Percentiles rank a stretch among this genome's conserved stretches.
Conservation (phyloP, 92 coral and sea anemone genomes). For the Diadumene lineata region DNA sequence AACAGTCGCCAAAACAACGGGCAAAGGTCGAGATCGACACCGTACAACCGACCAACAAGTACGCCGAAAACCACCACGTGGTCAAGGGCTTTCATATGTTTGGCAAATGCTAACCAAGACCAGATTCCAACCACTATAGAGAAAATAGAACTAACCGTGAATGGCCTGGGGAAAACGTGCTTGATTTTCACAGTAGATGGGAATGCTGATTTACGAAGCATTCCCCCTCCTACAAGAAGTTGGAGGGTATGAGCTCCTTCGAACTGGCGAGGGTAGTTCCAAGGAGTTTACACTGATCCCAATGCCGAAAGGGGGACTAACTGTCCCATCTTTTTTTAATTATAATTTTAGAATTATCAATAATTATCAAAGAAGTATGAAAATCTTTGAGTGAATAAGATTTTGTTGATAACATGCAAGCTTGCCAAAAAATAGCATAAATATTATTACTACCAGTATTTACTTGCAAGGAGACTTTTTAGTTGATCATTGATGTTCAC, state of each 20-base stretch:
- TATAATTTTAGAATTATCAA: no score
- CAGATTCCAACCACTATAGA: background rate
- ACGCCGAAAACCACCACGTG: background rate
- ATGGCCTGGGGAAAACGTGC: background rate
- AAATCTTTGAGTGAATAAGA: no score
- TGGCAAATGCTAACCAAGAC: background rate
- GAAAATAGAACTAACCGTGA: background rate
- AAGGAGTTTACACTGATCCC: background rate
- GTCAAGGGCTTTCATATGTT: background rate
- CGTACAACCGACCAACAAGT: background rate
- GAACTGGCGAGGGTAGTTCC: background rate
- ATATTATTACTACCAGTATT: no score
- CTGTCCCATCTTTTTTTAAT: no score
- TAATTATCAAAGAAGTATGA: no score
- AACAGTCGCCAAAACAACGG: background rate
- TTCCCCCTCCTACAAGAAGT: background rate
- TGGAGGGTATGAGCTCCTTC: background rate
- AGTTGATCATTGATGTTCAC: no score
- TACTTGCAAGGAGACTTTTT: no score
- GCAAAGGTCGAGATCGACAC: background rate
- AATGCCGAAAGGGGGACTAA: background rate
- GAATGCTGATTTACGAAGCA: background rate
- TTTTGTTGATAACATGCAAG: no score
- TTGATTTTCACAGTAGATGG: background rate
- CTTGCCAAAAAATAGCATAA: no score